phyloP scores from a whole-genome alignment of 1,140 invertebrate species.

The Tetramorium simillimum region DNA sequence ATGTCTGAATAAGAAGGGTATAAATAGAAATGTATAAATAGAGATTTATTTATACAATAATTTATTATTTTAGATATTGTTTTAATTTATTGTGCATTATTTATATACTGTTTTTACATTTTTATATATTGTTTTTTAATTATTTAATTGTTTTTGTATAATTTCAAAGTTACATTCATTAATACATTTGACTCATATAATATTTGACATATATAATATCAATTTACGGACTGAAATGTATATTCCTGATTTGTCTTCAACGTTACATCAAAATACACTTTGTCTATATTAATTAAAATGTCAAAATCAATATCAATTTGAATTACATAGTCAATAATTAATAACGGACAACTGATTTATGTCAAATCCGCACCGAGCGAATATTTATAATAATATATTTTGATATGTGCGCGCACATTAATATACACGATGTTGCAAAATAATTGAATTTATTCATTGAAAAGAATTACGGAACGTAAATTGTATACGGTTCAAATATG shows the following conservation, averaged over 20 bases:
- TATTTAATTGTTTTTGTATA: background rate
- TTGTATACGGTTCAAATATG: background rate
- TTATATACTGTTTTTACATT: background rate
- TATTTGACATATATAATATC: background rate
- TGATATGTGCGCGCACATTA: background rate
- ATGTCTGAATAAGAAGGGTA: slow-evolving; percentile 38
- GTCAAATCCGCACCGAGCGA: background rate
- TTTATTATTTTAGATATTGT: background rate
- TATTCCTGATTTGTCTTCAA: background rate
- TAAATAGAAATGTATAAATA: background rate
- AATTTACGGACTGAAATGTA: background rate
- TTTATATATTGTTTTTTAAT: background rate
- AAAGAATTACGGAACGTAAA: background rate
- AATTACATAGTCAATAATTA: background rate
- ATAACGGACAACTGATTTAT: background rate
- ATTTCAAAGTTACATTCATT: background rate
- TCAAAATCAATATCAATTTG: background rate
- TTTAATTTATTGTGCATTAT: background rate
- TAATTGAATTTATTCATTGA: background rate
- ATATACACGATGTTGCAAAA: background rate
- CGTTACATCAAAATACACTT: background rate
- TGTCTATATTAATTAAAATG: background rate
- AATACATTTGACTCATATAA: background rate
- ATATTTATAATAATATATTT: slow-evolving; percentile 14
- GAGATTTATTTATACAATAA: slow-evolving; percentile 13